These are phyloP conservation scores for Aleadryas rufinucha DNA, from an alignment of 2,113 vertebrate genomes.

Conservation along the genomic window DNA sequence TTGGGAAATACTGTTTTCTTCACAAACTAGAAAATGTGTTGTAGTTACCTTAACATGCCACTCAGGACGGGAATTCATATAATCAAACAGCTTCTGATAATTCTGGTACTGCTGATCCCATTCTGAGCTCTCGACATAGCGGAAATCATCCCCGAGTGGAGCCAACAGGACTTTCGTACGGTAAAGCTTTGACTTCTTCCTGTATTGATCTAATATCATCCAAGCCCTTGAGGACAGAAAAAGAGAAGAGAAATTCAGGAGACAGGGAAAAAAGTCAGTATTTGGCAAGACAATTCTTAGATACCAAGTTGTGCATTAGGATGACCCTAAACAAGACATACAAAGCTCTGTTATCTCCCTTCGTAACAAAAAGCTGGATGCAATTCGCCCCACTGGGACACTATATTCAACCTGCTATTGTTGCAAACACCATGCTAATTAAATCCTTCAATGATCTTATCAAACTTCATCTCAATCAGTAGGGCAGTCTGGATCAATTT, in stretches of 20 bases:
- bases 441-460: not conserved
- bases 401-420: not conserved
- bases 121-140: slow-evolving; percentile 83
- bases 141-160: slow-evolving; percentile 91
- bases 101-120: slow-evolving; percentile 92
- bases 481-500: not conserved
- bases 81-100: slow-evolving; percentile 91
- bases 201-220: slow-evolving; percentile 89
- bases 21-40: not conserved
- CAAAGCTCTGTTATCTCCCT: not conserved
- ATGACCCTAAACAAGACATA: not conserved
- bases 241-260: not conserved
- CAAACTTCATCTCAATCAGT: not conserved
- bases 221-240: slow-evolving; percentile 70
- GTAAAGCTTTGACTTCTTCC: slow-evolving; percentile 93
- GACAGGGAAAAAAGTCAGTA: not conserved
- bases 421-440: not conserved
- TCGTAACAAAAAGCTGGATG: not conserved
- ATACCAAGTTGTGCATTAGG: not conserved
- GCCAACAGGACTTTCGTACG: slow-evolving; percentile 84
- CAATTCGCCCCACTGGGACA: not conserved
- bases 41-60: slow-evolving; percentile 85
- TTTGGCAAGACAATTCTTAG: not conserved
- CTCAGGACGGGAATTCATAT: slow-evolving; percentile 84
- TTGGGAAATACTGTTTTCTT: not conserved